Conservation (phyloP, 92 coral and sea anemone genomes). For the Epizoanthus ramosus region DNA sequence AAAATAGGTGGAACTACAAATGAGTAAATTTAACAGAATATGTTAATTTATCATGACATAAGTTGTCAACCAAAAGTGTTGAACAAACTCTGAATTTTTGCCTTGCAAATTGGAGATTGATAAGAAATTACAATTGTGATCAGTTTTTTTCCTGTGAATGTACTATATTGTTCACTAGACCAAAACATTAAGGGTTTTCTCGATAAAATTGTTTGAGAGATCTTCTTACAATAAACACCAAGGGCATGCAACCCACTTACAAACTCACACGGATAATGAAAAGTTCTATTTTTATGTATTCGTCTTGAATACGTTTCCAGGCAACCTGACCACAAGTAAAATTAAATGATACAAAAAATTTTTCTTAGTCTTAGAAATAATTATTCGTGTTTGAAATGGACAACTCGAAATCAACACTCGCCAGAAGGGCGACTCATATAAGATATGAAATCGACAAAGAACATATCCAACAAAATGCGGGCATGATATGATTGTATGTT, state of each 20-base stretch:
- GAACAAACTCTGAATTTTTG: background rate
- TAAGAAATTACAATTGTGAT: background rate
- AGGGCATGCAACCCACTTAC: background rate
- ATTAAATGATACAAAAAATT: background rate
- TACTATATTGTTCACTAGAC: background rate
- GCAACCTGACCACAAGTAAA: conserved; percentile 25
- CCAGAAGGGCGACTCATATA: background rate
- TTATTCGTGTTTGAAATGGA: conserved; percentile 5
- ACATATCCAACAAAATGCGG: background rate
- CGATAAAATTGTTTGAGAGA: background rate
- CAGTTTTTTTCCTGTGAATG: background rate
- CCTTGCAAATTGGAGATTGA: conserved; percentile 15
- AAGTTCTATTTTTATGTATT: background rate
- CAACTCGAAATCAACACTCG: background rate
- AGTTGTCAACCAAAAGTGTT: no score
- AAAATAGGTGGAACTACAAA: background rate
- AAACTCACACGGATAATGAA: background rate
- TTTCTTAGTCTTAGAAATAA: background rate
- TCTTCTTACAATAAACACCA: background rate
- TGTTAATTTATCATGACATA: background rate
- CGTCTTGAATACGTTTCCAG: conserved; percentile 7
- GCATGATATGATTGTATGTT: background rate
- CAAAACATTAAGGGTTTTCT: background rate
- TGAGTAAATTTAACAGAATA: background rate
- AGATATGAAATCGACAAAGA: background rate